Conservation (phyloP, 2,888 invertebrate species). For the Nymphalis polychloros region DNA sequence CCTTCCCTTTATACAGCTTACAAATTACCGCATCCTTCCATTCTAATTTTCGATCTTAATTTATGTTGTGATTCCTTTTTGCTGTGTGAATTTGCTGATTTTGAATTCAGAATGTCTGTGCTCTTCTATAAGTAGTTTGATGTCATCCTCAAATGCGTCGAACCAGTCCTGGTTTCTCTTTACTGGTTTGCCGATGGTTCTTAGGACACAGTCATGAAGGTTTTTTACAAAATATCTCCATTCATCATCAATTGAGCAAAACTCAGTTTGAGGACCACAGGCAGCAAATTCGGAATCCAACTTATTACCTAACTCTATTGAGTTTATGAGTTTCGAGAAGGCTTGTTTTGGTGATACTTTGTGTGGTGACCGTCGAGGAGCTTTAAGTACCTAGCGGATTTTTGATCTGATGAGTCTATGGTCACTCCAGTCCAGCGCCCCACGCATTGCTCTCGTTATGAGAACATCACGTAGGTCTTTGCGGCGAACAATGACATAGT, state of each 20-base stretch:
- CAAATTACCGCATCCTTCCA: slow-evolving; percentile 14
- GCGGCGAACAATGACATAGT: slow-evolving; percentile 34
- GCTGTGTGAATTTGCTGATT: too few species aligned
- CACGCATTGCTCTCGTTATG: slow-evolving; percentile 29
- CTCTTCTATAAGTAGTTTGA: background rate
- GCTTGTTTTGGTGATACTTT: slow-evolving; percentile 16
- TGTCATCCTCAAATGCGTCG: background rate
- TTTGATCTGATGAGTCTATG: slow-evolving; percentile 36
- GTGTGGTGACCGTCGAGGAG: slow-evolving; percentile 19
- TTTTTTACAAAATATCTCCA: background rate
- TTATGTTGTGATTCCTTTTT: too few species aligned
- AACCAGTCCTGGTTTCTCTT: background rate
- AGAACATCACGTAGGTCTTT: slow-evolving; percentile 18
- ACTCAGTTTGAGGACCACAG: too few species aligned
- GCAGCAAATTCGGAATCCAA: slow-evolving; percentile 6
- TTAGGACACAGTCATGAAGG: background rate
- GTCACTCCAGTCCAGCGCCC: slow-evolving; percentile 31
- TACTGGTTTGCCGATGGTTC: background rate
- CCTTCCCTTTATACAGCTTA: slow-evolving; percentile 17
- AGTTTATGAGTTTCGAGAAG: slow-evolving; percentile 11
- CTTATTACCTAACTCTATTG: background rate
- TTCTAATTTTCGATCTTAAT: background rate
- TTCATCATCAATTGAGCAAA: background rate
- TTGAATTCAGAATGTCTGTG: background rate
- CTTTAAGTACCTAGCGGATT: slow-evolving; percentile 13